A percentile compares a stretch with the other conserved stretches of the same genome.
Evolutionary conservation across 2,888 invertebrate species (phyloP).

Genomic region (Lycocerus yunnanus): DNA sequence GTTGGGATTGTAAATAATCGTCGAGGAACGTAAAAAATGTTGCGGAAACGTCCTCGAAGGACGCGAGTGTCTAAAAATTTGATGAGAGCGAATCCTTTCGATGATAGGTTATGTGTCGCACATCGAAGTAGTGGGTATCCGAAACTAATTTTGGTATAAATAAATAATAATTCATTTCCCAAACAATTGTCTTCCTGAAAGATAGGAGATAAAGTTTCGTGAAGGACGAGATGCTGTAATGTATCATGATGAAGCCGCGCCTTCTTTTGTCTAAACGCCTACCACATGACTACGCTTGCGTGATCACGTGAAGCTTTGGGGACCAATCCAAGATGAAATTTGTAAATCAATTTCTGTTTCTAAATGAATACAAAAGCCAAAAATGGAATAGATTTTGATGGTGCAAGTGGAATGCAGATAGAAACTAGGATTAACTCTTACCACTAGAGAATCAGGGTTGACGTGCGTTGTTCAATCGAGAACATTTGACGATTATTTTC

Average conservation of each 20-base stretch:
- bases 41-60: too few species aligned
- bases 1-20: too few species aligned
- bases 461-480: conserved; percentile 38
- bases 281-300: conserved; percentile 48
- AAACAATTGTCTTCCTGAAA: not conserved
- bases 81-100: not conserved
- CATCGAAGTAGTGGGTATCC: not conserved
- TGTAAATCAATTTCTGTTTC: conserved; percentile 49
- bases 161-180: not conserved
- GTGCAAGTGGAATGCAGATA: conserved; percentile 21
- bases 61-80: not conserved
- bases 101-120: not conserved
- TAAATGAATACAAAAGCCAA: conserved; percentile 15
- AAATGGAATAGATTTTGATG: conserved; percentile 14
- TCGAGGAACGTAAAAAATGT: too few species aligned
- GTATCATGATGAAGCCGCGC: conserved; percentile 41
- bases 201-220: not conserved
- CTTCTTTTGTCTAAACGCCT: conserved; percentile 53
- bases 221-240: conserved; percentile 17
- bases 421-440: conserved; percentile 22
- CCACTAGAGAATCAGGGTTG: conserved; percentile 15
- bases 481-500: conserved; percentile 46
- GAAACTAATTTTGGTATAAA: not conserved
- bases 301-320: conserved; percentile 43
- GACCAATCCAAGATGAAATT: conserved; percentile 44